phyloP scores from a whole-genome alignment of 64 coral and sea anemone species.

The Montipora efflorescens region DNA sequence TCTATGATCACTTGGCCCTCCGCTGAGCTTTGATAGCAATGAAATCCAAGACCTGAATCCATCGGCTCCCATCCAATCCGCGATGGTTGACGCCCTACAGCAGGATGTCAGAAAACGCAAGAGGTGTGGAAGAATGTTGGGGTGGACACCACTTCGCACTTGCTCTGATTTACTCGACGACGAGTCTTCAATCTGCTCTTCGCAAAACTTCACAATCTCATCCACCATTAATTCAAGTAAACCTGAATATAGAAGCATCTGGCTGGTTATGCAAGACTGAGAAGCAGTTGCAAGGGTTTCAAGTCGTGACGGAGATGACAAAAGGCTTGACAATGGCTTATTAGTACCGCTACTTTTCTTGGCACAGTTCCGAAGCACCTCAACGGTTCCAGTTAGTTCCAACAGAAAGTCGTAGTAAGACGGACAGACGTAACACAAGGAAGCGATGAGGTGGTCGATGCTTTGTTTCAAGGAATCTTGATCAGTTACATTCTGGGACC shows the following conservation, averaged over 20 bases:
- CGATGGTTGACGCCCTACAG: constrained; percentile 34
- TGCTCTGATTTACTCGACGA: background rate
- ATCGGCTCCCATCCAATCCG: constrained; percentile 53
- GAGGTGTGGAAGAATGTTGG: constrained; percentile 11
- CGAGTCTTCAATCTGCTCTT: background rate
- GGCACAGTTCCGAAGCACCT: constrained; percentile 2
- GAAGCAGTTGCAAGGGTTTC: constrained; percentile 62
- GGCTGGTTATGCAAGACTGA: constrained; percentile 61
- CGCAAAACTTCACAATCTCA: constrained; percentile 39
- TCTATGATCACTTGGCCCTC: background rate
- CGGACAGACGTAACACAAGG: constrained; percentile 64
- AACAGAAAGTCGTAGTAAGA: constrained; percentile 75
- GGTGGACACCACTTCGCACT: background rate
- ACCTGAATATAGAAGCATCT: constrained; percentile 68
- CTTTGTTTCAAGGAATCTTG: constrained; percentile 84
- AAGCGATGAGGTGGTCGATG: constrained; percentile 83
- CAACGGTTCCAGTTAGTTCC: constrained; percentile 58
- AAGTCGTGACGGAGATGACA: constrained; percentile 43
- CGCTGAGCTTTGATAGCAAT: constrained; percentile 27
- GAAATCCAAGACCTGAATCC: constrained; percentile 59
- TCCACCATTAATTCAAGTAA: constrained; percentile 53
- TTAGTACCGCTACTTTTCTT: background rate
- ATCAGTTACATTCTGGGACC: constrained; percentile 65
- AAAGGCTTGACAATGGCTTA: constrained; percentile 4
- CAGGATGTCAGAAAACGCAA: constrained; percentile 50